Evolutionary conservation across 2,113 vertebrate genomes (phyloP), one percentile per base, ranked within the genome.

Genomic region (Ophiodon elongatus): DNA sequence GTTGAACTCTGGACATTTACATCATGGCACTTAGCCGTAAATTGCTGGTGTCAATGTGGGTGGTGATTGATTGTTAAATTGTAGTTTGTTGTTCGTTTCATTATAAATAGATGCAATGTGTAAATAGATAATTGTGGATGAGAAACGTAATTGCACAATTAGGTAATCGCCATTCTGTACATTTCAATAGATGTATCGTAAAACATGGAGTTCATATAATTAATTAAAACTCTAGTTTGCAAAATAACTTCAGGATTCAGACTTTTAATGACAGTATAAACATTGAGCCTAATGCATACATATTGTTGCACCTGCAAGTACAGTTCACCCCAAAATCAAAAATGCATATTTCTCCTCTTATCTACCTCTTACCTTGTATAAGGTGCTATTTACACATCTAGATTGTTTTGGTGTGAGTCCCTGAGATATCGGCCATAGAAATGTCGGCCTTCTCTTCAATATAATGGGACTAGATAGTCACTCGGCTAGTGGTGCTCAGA

Each of bases 1-100:
- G 73, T 59, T 79, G n/a, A 78, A 76, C 69, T 57, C 52, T 41
- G 31, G 13, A n/a, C 59, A 60, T 72, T 70, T 45, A 25, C n/a
- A 39, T 80, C 15, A 19, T 63, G 6, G 15, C 43, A 25, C 45
- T 69, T 13, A 13, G 29, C 23, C 17, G 72, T 56, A 50, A 65
- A 65, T 47, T 52, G 68, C 13, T 45, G 10, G 27, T 33, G 45
- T 60, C 25, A 73, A 33, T 17, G 19, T 66, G 31, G 35, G 8
- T 31, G 25, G 21, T 39, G 57, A 14, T 9, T 29, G 56, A 65
- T 39, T 65, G 27, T n/a, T 45, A 6, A 65, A 64, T 39, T 35
- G 23, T 56, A 3, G 10, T 60, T 47, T 71, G 50, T 52, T 70
- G 21, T 60, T 33, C 35, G 14, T 63, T 43, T 23, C 3, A 33